Evolutionary conservation across 2,113 vertebrate species (phyloP), one percentile per base, ranked within the genome.

Genomic region (Sinocyclocheilus anshuiensis): DNA sequence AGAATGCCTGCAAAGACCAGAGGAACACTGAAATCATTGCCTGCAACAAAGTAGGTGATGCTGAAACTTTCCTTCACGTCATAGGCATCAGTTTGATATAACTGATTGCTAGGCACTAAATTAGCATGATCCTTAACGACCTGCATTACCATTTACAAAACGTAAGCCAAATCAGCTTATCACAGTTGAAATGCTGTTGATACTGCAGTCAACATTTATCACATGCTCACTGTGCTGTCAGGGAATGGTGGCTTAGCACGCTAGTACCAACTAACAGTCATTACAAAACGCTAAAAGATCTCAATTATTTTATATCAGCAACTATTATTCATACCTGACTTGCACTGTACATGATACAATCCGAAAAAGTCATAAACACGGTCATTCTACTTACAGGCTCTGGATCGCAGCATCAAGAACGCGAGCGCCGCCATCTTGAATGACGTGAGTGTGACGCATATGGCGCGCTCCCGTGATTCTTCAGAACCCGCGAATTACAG

Each of bases 351-450:
- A 16, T 24, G 0, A 24, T 8, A 12, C 18, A 45, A 42, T 39
- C 6, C 13, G 6, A 1, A 18, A 36, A 79, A 4, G 4, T 13
- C 2, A 63, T 13, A 24, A 24, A 50, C 18, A 26, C 13, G 16
- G 13, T 24, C 12, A 76, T 8, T 16, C 0, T 4, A 65, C 0
- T 84, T 89, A 95, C 95, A 92, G 57, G 87, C 16, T 92, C 93
- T 87, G 4, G 89, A 86, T 77, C 82, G 90, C 0, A 93, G 20
- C 13, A 90, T 77, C 90, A 94, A 94, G 91, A 93, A 92, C 93
- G 83, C 42, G 10, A 94, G 79, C 86, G 90, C 59, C 6, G 94
- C 94, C 95, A 96, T 96, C n/a, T 93, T 94, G 57, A 65, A 82
- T 3, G 3, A 55, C 15, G 77, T 81, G 4, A 10, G 3, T 2